Percentiles rank a stretch among this genome's conserved stretches.
phyloP scores from a whole-genome alignment of 2,888 invertebrate genomes.

The Drosophila barbarae region DNA sequence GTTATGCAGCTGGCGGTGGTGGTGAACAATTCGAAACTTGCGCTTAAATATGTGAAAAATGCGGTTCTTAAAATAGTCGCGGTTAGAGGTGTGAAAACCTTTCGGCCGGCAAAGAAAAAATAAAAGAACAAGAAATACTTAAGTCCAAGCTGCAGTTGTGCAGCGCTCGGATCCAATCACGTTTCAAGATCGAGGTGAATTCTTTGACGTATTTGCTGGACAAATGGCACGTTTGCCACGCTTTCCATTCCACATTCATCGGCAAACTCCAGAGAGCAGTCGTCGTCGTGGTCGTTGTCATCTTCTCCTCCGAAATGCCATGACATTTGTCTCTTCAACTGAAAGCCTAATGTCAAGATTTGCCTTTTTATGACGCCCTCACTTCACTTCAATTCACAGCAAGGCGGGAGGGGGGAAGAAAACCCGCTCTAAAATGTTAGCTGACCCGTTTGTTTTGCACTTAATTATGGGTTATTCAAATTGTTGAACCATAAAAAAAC shows the following conservation, averaged over 20 bases:
- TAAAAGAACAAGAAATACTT: background rate
- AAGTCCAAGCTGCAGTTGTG: no score
- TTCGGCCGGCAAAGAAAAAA: conserved; percentile 17
- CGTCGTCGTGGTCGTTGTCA: conserved; percentile 6
- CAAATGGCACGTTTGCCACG: conserved; percentile 59
- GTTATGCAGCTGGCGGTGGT: conserved; percentile 31
- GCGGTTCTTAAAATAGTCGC: conserved; percentile 48
- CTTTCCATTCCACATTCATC: conserved; percentile 26
- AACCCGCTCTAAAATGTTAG: conserved; percentile 11
- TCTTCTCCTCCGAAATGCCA: conserved; percentile 54
- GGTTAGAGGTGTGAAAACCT: conserved; percentile 50
- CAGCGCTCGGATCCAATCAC: conserved; percentile 58
- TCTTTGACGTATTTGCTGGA: conserved; percentile 41
- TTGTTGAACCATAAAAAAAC: conserved; percentile 38
- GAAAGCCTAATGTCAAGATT: conserved; percentile 58
- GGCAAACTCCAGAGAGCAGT: background rate
- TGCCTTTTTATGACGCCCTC: conserved; percentile 56
- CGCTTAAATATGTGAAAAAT: conserved; percentile 52
- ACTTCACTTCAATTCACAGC: conserved; percentile 2
- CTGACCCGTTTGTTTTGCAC: conserved; percentile 29
- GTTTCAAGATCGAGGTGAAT: conserved; percentile 78
- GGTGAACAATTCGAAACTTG: conserved; percentile 48
- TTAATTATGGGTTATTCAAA: conserved; percentile 41
- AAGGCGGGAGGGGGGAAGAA: background rate
- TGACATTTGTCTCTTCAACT: conserved; percentile 53